These are phyloP conservation scores for Tauraco hartlaubi DNA, from an alignment of 2,797 vertebrate genomes.

Conservation along the genomic window DNA sequence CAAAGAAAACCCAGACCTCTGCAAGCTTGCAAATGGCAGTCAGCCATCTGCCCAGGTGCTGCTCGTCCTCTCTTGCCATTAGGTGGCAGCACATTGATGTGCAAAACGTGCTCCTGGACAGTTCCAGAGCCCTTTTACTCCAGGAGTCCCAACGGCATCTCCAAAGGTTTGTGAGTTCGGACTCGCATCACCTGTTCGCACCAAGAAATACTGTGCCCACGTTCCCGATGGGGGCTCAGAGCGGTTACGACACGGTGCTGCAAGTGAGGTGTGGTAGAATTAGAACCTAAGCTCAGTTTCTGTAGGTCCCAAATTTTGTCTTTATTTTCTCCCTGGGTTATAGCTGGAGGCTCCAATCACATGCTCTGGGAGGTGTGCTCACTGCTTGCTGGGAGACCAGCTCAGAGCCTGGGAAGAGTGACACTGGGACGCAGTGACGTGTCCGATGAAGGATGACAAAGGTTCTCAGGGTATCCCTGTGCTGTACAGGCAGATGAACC, in stretches of 20 bases:
- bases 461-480: not conserved
- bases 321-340: not conserved
- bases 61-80: not conserved
- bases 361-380: not conserved
- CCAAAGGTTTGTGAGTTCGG: not conserved
- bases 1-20: not conserved
- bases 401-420: not conserved
- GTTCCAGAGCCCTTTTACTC: not conserved
- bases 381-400: not conserved
- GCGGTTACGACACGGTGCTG: not conserved
- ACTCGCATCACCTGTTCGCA: not conserved
- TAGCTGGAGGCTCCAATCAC: not conserved
- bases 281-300: not conserved
- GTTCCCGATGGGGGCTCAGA: not conserved
- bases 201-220: not conserved
- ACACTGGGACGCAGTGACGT: accelerated
- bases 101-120: not conserved
- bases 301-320: not conserved
- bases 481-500: not conserved
- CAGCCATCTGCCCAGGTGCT: not conserved
- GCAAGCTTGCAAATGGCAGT: not conserved
- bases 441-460: not conserved
- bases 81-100: conserved; percentile 59
- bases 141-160: not conserved
- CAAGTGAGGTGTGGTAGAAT: not conserved